These are phyloP conservation scores for Phaenicophaeus curvirostris DNA, from an alignment of 2,797 vertebrate species.

Conservation along the genomic window DNA sequence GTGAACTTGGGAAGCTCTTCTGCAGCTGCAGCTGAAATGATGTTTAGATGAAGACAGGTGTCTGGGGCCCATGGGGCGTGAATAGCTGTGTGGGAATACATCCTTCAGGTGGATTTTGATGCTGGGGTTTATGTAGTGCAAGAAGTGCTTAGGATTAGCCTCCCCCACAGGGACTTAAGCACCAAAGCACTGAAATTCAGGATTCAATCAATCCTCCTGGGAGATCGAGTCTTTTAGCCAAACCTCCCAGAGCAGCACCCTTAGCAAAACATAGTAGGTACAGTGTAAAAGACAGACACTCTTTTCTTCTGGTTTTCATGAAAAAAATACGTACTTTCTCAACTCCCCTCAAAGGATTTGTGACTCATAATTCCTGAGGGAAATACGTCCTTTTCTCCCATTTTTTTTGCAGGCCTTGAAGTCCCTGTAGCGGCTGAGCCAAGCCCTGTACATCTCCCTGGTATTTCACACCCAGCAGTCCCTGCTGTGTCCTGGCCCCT, in stretches of 20 bases:
- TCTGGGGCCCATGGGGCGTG: fast-evolving
- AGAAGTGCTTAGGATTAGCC: not conserved
- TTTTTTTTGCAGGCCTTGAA: not conserved
- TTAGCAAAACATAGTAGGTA: not conserved
- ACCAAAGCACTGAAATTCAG: not conserved
- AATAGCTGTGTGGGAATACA: not conserved
- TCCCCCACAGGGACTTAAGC: not conserved
- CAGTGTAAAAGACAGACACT: not conserved
- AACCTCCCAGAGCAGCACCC: not conserved
- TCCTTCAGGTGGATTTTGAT: not conserved
- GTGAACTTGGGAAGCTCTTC: not conserved
- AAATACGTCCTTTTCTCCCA: not conserved
- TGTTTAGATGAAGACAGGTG: not conserved
- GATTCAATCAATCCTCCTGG: not conserved
- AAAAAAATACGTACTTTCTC: not conserved
- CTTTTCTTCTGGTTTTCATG: not conserved
- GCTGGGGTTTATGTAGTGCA: not conserved
- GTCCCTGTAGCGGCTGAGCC: not conserved
- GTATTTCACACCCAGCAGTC: not conserved
- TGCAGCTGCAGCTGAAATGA: not conserved
- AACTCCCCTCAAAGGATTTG: not conserved
- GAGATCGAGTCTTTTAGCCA: not conserved
- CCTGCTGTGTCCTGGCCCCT: fast-evolving
- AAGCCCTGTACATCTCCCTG: not conserved
- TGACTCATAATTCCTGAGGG: not conserved